Evolutionary conservation across 2,888 invertebrate genomes (phyloP).

Genomic region (Azorinus chamasolen): DNA sequence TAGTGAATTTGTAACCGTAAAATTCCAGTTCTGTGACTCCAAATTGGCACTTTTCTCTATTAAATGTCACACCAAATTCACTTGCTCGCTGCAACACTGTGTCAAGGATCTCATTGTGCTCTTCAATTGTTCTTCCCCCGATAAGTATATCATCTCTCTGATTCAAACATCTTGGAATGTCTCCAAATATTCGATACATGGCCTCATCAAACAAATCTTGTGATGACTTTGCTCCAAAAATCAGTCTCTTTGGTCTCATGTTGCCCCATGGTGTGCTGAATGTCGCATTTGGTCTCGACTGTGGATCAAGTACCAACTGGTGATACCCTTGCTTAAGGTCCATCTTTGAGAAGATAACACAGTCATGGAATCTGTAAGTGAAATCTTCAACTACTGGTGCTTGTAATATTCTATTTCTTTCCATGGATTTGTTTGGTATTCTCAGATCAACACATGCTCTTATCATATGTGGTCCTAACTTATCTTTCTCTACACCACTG

Average conservation of each 20-base stretch:
- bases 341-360: no score
- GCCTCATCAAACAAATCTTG: slow-evolving; percentile 40
- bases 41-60: slow-evolving; percentile 19
- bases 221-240: no score
- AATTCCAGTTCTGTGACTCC: slow-evolving; percentile 21
- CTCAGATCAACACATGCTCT: no score
- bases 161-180: slow-evolving; percentile 31
- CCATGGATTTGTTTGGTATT: no score
- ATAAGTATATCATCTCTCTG: no score
- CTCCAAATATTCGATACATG: slow-evolving; percentile 41
- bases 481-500: no score
- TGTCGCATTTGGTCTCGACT: slow-evolving; percentile 16
- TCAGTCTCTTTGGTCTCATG: no score
- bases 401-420: slow-evolving; percentile 34
- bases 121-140: slow-evolving; percentile 15
- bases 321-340: background rate
- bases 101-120: slow-evolving; percentile 29
- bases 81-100: slow-evolving; percentile 27
- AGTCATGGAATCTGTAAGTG: slow-evolving; percentile 31
- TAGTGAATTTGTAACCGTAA: slow-evolving; percentile 20
- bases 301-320: background rate
- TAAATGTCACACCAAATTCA: slow-evolving; percentile 13
- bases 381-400: slow-evolving; percentile 42
- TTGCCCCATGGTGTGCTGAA: no score
- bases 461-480: no score